Evolutionary conservation across 2,888 invertebrate genomes (phyloP).

Genomic region (Thysanoteuthis rhombus): DNA sequence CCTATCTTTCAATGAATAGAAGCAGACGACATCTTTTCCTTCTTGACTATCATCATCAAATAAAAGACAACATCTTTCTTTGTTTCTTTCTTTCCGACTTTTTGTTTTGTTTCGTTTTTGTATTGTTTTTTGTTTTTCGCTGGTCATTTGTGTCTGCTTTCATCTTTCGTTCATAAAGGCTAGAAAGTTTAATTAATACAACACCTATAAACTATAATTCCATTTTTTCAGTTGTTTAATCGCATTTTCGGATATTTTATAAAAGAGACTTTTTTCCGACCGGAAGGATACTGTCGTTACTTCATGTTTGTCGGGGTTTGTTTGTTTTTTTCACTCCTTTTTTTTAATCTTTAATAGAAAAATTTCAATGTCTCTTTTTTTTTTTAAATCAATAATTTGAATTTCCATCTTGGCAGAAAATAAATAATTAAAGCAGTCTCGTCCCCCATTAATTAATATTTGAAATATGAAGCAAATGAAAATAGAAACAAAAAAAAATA

Average conservation of each 20-base stretch:
- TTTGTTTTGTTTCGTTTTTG: background rate
- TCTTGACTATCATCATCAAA: background rate
- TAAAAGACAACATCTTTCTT: background rate
- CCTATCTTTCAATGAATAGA: background rate
- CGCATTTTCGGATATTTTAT: background rate
- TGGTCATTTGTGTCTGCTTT: background rate
- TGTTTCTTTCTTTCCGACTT: too few relatives aligned
- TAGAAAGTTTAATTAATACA: slow-evolving; percentile 12
- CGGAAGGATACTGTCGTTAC: background rate
- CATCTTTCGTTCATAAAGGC: slow-evolving; percentile 12
- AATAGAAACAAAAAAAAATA: background rate
- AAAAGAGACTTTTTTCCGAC: background rate
- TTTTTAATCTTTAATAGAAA: background rate
- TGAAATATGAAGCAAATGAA: background rate
- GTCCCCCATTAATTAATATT: background rate
- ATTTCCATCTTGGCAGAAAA: background rate
- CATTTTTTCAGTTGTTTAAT: background rate
- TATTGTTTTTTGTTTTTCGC: background rate
- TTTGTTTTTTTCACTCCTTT: background rate
- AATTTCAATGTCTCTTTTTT: background rate
- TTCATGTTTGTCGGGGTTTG: background rate
- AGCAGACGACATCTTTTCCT: background rate
- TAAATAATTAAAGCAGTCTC: slow-evolving; percentile 12
- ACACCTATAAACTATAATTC: background rate
- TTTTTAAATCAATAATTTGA: slow-evolving; percentile 12